Conservation (phyloP, 2,888 invertebrate species). For the Dusona sp. region DNA sequence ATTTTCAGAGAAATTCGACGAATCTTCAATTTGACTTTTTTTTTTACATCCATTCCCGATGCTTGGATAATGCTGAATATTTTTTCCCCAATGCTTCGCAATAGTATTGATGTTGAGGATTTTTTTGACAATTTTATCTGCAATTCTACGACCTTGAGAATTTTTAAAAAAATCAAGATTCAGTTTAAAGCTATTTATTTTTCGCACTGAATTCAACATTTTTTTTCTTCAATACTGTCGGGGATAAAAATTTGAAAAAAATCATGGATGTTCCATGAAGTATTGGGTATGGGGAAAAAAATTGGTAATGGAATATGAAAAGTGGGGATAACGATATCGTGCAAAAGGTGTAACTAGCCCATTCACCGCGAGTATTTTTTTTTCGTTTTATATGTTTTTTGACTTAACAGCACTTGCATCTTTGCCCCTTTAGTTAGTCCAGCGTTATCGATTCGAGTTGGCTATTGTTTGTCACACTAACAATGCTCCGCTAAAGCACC, state of each 20-base stretch:
- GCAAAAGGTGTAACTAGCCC: background rate
- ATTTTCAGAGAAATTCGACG: background rate
- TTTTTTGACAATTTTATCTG: background rate
- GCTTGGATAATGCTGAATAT: background rate
- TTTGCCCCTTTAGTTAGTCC: background rate
- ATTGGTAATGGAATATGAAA: background rate
- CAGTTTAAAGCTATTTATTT: background rate
- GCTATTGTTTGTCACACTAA: constrained; percentile 39
- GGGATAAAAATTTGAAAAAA: too few relatives aligned
- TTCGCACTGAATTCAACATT: too few relatives aligned
- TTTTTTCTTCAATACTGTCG: too few relatives aligned
- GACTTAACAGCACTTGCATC: background rate
- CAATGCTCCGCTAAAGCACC: background rate
- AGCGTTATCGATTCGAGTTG: constrained; percentile 15
- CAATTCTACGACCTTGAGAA: background rate
- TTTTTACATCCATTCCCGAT: background rate
- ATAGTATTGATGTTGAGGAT: background rate
- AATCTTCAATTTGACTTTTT: background rate
- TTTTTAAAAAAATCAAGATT: background rate
- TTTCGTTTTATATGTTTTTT: background rate
- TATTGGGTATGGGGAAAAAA: background rate
- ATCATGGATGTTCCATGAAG: too few relatives aligned
- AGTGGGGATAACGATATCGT: too few relatives aligned
- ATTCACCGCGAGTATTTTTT: background rate
- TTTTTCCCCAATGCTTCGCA: background rate